Evolutionary conservation across 1,140 invertebrate genomes (phyloP).

Genomic region (Lepidurus couesii): DNA sequence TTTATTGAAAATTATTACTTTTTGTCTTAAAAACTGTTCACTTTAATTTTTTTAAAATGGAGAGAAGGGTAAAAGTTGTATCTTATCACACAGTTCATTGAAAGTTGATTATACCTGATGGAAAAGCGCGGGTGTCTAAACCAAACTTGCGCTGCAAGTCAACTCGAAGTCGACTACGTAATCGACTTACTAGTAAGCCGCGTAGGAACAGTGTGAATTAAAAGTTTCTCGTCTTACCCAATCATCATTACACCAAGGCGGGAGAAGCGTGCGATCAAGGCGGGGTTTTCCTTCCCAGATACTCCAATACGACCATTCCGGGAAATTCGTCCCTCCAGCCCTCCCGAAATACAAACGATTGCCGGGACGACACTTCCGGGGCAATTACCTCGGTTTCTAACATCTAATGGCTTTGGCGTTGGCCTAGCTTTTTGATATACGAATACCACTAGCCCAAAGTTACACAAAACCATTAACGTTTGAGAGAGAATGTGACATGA

Average conservation of each 20-base stretch:
- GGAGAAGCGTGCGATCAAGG: background rate
- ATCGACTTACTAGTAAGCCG: background rate
- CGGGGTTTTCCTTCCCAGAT: slow-evolving; percentile 6
- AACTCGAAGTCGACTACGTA: background rate
- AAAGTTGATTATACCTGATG: no score
- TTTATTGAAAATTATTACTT: no score
- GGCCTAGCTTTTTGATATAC: background rate
- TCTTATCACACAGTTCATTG: no score
- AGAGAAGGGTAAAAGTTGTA: no score
- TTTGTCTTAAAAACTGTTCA: no score
- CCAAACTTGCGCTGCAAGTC: background rate
- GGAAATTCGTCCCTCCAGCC: slow-evolving; percentile 17
- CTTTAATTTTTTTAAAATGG: no score
- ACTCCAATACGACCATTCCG: slow-evolving; percentile 14
- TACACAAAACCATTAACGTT: background rate
- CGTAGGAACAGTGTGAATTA: background rate
- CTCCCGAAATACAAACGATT: slow-evolving; percentile 4
- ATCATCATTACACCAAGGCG: slow-evolving; percentile 15
- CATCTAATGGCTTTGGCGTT: background rate
- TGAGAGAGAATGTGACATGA: background rate
- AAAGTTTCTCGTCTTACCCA: background rate
- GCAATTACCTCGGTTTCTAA: slow-evolving; percentile 2
- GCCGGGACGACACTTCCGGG: slow-evolving; percentile 12
- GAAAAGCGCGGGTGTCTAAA: no score
- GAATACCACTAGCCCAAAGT: background rate